Percentiles rank a stretch among this genome's conserved stretches.
phyloP scores from a whole-genome alignment of 2,888 invertebrate species.

The Raillietiella orientalis region DNA sequence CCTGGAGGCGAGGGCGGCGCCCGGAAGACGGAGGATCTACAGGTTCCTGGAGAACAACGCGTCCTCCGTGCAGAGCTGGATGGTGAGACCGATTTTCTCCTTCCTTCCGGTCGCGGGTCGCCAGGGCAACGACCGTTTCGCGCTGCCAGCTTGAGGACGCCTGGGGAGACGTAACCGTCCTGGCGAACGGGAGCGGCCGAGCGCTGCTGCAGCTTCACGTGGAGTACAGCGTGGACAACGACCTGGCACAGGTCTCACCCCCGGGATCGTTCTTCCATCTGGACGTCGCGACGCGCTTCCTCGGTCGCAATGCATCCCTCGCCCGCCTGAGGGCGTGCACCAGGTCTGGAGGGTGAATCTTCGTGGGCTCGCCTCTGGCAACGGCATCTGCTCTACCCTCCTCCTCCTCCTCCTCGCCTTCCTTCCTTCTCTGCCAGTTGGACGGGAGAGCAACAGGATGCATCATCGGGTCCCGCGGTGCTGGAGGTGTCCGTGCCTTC shows the following conservation, averaged over 20 bases:
- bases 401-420: too few relatives aligned
- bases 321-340: slow-evolving; percentile 50
- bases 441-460: too few relatives aligned
- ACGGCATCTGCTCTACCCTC: too few relatives aligned
- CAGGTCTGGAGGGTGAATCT: background rate
- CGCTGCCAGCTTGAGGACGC: slow-evolving; percentile 44
- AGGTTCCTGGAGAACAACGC: slow-evolving; percentile 39
- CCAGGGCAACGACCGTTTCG: background rate
- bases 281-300: slow-evolving; percentile 32
- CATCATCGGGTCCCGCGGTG: too few relatives aligned
- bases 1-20: slow-evolving; percentile 52
- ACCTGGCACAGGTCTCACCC: slow-evolving; percentile 48
- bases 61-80: slow-evolving; percentile 38
- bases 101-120: background rate
- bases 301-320: slow-evolving; percentile 75
- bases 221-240: slow-evolving; percentile 61
- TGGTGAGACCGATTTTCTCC: slow-evolving; percentile 17
- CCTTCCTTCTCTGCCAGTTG: too few relatives aligned
- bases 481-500: slow-evolving; percentile 59
- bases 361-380: slow-evolving; percentile 3
- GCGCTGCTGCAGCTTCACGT: slow-evolving; percentile 76
- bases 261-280: slow-evolving; percentile 49
- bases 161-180: slow-evolving; percentile 76
- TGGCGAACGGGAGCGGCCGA: slow-evolving; percentile 72
- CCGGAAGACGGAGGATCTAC: slow-evolving; percentile 27